These are phyloP conservation scores for Apeira syringaria DNA, from an alignment of 2,888 invertebrate species.

Conservation along the genomic window DNA sequence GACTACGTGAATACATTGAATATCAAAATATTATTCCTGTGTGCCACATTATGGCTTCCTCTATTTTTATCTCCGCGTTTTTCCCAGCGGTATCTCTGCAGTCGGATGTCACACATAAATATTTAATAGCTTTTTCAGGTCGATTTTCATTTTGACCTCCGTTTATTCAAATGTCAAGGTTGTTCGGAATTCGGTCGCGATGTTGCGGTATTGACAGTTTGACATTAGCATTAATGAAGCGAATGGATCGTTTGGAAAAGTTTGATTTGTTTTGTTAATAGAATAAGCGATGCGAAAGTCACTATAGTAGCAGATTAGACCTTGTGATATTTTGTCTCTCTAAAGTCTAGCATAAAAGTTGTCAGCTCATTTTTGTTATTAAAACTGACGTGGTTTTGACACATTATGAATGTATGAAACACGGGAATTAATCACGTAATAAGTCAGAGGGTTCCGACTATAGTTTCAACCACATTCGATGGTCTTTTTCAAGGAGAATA, in stretches of 20 bases:
- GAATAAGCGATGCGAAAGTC: no score
- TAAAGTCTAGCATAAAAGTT: no score
- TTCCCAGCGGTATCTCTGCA: slow-evolving; percentile 17
- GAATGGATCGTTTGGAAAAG: slow-evolving; percentile 9
- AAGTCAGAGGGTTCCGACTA: no score
- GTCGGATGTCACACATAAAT: slow-evolving; percentile 21
- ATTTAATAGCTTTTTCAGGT: slow-evolving; percentile 16
- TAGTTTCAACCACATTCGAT: no score
- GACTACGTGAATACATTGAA: slow-evolving; percentile 10
- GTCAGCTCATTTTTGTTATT: no score
- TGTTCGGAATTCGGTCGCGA: slow-evolving; percentile 7
- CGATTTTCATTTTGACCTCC: slow-evolving; percentile 7
- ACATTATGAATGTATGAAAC: no score
- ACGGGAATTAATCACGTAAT: no score
- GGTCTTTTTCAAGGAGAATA: no score
- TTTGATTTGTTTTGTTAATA: background rate
- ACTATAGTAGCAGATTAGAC: no score
- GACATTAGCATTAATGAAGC: slow-evolving; percentile 7
- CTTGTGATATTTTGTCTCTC: no score
- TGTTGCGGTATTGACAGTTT: slow-evolving; percentile 7
- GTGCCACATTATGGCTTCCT: slow-evolving; percentile 13
- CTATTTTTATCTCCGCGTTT: slow-evolving; percentile 18
- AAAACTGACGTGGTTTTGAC: no score
- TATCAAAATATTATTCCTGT: slow-evolving; percentile 3
- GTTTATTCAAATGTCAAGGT: slow-evolving; percentile 18